These are phyloP conservation scores for Myotis findleyi DNA, from an alignment of 2,797 vertebrate species.

Conservation along the genomic window DNA sequence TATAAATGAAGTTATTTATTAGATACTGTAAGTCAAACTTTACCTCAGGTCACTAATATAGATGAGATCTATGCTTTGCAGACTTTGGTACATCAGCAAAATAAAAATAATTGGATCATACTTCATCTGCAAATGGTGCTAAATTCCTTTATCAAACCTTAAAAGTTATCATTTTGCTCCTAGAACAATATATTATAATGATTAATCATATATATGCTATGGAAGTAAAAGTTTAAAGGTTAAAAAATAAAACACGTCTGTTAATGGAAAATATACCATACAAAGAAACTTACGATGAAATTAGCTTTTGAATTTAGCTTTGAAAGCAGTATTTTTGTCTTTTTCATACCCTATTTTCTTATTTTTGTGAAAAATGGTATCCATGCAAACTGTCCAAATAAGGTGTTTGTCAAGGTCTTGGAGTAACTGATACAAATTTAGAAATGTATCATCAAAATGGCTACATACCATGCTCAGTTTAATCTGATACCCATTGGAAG, in stretches of 20 bases:
- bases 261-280: slow-evolving; percentile 20
- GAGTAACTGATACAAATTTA: background rate
- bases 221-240: slow-evolving; percentile 41
- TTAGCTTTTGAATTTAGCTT: background rate
- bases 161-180: slow-evolving; percentile 49
- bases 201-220: slow-evolving; percentile 44
- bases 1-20: slow-evolving; percentile 83
- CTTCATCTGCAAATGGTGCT: slow-evolving; percentile 59
- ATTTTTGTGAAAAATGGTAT: background rate
- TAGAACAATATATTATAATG: slow-evolving; percentile 45
- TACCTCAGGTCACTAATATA: slow-evolving; percentile 68
- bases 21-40: slow-evolving; percentile 76
- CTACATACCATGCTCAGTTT: background rate
- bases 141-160: slow-evolving; percentile 38
- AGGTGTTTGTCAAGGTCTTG: background rate
- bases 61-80: slow-evolving; percentile 70
- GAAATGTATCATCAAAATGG: background rate
- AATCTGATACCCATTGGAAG: background rate
- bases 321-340: background rate
- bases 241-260: background rate
- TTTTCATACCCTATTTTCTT: background rate
- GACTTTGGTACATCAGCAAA: slow-evolving; percentile 44
- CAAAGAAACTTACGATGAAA: background rate
- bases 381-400: background rate
- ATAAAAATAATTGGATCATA: slow-evolving; percentile 74